These are phyloP conservation scores for Drosophila birchii DNA, from an alignment of 2,888 invertebrate species.

Conservation along the genomic window DNA sequence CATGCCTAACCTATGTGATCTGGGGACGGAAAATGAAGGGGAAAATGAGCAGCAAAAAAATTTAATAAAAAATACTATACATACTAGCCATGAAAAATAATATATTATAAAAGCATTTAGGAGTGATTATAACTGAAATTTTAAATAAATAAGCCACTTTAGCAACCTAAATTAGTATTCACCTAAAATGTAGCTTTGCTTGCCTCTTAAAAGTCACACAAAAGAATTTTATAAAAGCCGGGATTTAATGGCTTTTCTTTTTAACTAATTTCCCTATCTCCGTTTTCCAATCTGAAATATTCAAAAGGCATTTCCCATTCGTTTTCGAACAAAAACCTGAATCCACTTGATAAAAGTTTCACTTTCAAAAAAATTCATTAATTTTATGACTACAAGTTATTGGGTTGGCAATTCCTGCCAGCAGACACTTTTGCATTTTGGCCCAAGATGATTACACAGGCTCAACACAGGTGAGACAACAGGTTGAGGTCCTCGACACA, in stretches of 20 bases:
- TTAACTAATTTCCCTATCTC: slow-evolving; percentile 22
- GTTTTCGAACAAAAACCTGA: slow-evolving; percentile 35
- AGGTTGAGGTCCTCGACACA: slow-evolving; percentile 43
- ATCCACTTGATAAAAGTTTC: slow-evolving; percentile 57
- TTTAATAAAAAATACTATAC: not conserved
- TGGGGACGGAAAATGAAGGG: slow-evolving; percentile 24
- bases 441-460: slow-evolving; percentile 44
- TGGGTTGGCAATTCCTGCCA: slow-evolving; percentile 9
- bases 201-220: not conserved
- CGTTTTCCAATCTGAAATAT: slow-evolving; percentile 17
- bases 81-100: not conserved
- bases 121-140: not conserved
- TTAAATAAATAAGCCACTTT: not conserved
- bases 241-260: slow-evolving; percentile 13
- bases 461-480: slow-evolving; percentile 24
- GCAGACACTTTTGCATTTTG: slow-evolving; percentile 37
- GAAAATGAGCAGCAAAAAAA: slow-evolving; percentile 21
- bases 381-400: slow-evolving; percentile 65
- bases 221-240: slow-evolving; percentile 5
- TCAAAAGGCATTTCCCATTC: slow-evolving; percentile 22
- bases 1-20: slow-evolving; percentile 31
- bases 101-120: not conserved
- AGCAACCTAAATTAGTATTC: not conserved
- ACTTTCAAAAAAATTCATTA: slow-evolving; percentile 71
- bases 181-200: not conserved